These are phyloP conservation scores for Temnothorax curvispinosus DNA, from an alignment of 1,140 invertebrate species.

Conservation along the genomic window DNA sequence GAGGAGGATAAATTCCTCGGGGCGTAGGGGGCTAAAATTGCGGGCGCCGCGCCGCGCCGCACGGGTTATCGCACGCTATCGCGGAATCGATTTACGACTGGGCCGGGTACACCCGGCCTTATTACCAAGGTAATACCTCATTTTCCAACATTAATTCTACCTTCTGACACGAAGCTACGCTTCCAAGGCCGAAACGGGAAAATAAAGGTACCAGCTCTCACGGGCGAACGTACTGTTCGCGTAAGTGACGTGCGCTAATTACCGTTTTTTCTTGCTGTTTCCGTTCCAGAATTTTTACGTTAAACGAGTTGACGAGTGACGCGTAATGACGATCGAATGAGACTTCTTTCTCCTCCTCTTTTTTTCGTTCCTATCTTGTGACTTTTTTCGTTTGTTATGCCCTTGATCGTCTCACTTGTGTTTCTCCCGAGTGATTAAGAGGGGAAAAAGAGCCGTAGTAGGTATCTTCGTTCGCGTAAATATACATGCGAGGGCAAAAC, in stretches of 20 bases:
- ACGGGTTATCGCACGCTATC: constrained; percentile 45
- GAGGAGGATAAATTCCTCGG: constrained; percentile 40
- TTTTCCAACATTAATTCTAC: constrained; percentile 44
- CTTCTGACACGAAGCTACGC: constrained; percentile 20
- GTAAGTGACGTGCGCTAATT: constrained; percentile 30
- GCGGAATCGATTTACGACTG: constrained; percentile 50
- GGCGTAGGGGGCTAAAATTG: constrained; percentile 27
- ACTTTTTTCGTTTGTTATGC: not conserved
- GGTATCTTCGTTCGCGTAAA: not conserved
- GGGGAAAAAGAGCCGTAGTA: not conserved
- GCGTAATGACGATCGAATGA: not conserved
- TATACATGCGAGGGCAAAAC: constrained; percentile 1
- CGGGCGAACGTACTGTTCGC: not conserved
- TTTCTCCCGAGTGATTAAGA: constrained; percentile 21
- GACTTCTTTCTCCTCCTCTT: too few species aligned
- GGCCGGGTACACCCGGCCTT: constrained; percentile 17
- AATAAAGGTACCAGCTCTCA: constrained; percentile 25
- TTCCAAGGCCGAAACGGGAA: constrained; percentile 1
- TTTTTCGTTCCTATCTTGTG: not conserved
- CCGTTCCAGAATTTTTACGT: constrained; percentile 12
- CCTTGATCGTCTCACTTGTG: not conserved
- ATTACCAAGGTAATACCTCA: constrained; percentile 44
- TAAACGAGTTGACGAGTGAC: not conserved
- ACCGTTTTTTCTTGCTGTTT: not conserved
- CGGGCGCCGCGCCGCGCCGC: not conserved